These are phyloP conservation scores for Labeo catla DNA, from an alignment of 2,113 vertebrate genomes.

Conservation along the genomic window DNA sequence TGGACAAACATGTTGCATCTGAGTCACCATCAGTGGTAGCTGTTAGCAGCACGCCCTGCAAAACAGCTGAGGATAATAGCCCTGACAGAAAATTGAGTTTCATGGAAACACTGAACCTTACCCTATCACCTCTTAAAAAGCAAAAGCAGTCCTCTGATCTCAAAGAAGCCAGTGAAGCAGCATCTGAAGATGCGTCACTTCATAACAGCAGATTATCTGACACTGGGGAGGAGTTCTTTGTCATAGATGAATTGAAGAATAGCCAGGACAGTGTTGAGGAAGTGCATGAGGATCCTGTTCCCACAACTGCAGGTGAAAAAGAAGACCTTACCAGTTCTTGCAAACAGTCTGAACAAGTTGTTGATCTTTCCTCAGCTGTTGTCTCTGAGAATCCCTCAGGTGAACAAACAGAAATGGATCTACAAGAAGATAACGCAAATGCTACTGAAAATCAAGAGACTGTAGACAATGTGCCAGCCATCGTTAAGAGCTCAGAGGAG, in stretches of 20 bases:
- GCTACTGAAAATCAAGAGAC: not conserved
- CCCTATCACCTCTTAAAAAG: slow-evolving; percentile 92
- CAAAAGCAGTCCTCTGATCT: slow-evolving; percentile 19
- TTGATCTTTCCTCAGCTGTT: not conserved
- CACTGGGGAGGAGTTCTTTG: slow-evolving; percentile 66
- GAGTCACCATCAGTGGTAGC: not conserved
- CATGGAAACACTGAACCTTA: slow-evolving; percentile 97
- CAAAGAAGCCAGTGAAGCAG: not conserved
- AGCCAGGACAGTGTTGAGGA: slow-evolving; percentile 54
- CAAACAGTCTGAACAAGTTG: slow-evolving; percentile 6
- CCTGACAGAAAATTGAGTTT: slow-evolving; percentile 87
- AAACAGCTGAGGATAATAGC: slow-evolving; percentile 59
- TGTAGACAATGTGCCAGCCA: not conserved
- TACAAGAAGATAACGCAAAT: not conserved
- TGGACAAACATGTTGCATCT: not conserved
- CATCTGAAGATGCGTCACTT: slow-evolving; percentile 50
- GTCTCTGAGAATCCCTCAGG: not conserved
- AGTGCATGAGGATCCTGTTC: not conserved
- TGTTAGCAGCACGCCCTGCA: not conserved
- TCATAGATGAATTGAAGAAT: slow-evolving; percentile 69
- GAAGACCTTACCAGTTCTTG: not conserved
- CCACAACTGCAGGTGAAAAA: not conserved
- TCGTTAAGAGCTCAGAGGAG: not conserved
- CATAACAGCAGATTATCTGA: slow-evolving; percentile 54
- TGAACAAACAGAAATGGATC: not conserved